Conservation (phyloP, 2,797 vertebrate species). For the Rhadinocentrus ornatus region DNA sequence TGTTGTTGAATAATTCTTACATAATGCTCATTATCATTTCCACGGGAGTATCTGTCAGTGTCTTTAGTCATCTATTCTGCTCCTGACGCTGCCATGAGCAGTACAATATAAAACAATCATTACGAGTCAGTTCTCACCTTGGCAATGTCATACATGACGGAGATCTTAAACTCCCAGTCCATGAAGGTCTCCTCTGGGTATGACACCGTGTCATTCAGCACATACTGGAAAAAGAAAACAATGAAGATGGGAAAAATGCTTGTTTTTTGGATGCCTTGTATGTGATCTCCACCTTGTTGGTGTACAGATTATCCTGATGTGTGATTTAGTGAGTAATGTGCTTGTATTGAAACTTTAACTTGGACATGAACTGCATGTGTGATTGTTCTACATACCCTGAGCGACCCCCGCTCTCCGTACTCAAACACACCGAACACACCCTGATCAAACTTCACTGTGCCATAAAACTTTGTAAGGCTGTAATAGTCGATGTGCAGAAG, state of each 20-base stretch:
- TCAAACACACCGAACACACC: constrained; percentile 92
- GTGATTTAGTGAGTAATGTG: background rate
- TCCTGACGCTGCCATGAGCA: no score
- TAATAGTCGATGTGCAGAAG: constrained; percentile 94
- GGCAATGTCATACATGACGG: constrained; percentile 95
- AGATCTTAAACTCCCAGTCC: constrained; percentile 99
- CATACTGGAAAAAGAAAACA: constrained; percentile 80
- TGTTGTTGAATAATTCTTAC: background rate
- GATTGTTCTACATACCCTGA: constrained; percentile 83
- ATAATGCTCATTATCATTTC: background rate
- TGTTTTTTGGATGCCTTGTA: no score
- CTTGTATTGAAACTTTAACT: background rate
- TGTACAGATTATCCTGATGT: background rate
- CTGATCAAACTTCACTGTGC: constrained; percentile 91
- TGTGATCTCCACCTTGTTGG: background rate
- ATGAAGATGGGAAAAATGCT: background rate
- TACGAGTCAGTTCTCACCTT: constrained; percentile 85
- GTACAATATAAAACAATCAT: background rate
- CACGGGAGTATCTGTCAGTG: background rate
- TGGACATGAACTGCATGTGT: background rate
- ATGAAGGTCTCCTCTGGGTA: constrained; percentile 97
- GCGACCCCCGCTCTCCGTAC: constrained; percentile 93
- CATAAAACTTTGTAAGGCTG: constrained; percentile 98
- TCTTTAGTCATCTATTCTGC: background rate
- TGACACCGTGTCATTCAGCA: constrained; percentile 94